Evolutionary conservation across 2,797 vertebrate genomes (phyloP), one percentile per base, ranked within the genome.

Genomic region (Loriculus beryllinus): DNA sequence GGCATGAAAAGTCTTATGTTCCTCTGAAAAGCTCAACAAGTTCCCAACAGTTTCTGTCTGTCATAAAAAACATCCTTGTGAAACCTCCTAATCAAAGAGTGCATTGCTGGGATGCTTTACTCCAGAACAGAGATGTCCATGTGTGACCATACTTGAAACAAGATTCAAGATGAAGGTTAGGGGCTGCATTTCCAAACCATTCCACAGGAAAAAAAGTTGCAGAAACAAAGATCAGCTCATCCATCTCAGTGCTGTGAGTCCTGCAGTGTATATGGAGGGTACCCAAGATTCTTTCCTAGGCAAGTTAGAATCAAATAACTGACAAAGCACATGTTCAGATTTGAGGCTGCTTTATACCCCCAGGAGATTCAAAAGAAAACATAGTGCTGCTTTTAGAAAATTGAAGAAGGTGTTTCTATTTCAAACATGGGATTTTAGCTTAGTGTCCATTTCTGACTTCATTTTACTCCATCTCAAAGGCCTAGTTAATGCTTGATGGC

Each of bases 1-100:
- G 33, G 42, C 22, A 8, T 6, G 20, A 42, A 13, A 6, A 59
- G 35, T 6, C 12, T 10, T 7, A 0, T 14, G 13, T 6, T 71
- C 40, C 31, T 77, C 47, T 62, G 5, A 10, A 10, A 23, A 70
- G 68, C 57, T 56, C 69, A 14, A 0, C 0, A 47, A 56, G 25
- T 48, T 59, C 64, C 5, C 59, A n/a, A 21, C 47, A 31, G 21
- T 20, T 62, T 33, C 68, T 76, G 25, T 20, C 0, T 35, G 5
- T 8, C 17, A 0, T 35, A 20, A 40, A 51, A 74, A 67, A 3
- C 20, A 62, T 5, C 28, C 6, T 18, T 29, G 33, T 51, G 35
- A 42, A 81, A 9, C 35, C 47, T 74, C 19, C 8, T 9, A 17
- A 14, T 42, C 82, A 31, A 42, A 52, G 48, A 2, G 26, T 2